phyloP scores from a whole-genome alignment of 2,113 vertebrate species.

The Ovis canadensis region DNA sequence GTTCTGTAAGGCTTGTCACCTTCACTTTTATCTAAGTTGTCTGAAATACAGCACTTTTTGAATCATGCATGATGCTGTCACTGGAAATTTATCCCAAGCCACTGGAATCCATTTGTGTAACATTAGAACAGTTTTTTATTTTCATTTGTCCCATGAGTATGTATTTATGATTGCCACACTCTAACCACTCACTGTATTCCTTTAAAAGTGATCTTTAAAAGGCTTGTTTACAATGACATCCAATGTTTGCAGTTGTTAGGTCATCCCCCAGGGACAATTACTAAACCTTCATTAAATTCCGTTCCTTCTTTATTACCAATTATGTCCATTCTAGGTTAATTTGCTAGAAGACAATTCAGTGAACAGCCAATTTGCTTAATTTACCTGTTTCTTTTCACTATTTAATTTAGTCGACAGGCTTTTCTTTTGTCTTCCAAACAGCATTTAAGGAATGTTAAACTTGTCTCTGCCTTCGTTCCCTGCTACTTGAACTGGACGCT shows the following conservation, averaged over 20 bases:
- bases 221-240: conserved; percentile 53
- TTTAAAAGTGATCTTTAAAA: conserved; percentile 48
- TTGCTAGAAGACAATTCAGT: conserved; percentile 42
- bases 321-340: conserved; percentile 54
- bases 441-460: background rate
- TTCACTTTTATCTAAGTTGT: background rate
- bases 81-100: conserved; percentile 14
- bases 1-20: background rate
- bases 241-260: conserved; percentile 38
- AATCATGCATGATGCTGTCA: conserved; percentile 1
- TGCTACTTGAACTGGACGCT: background rate
- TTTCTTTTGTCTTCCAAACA: conserved; percentile 1
- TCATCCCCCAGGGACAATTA: conserved; percentile 21
- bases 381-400: conserved; percentile 62
- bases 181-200: background rate
- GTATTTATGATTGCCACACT: background rate
- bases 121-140: background rate
- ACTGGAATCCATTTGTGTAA: background rate
- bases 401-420: background rate
- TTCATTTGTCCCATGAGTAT: background rate
- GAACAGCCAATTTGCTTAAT: conserved; percentile 52
- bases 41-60: background rate
- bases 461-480: background rate
- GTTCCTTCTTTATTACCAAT: conserved; percentile 60
- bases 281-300: conserved; percentile 33